These are phyloP conservation scores for Bombus terrestris DNA, from an alignment of 1,140 invertebrate genomes.

Conservation along the genomic window DNA sequence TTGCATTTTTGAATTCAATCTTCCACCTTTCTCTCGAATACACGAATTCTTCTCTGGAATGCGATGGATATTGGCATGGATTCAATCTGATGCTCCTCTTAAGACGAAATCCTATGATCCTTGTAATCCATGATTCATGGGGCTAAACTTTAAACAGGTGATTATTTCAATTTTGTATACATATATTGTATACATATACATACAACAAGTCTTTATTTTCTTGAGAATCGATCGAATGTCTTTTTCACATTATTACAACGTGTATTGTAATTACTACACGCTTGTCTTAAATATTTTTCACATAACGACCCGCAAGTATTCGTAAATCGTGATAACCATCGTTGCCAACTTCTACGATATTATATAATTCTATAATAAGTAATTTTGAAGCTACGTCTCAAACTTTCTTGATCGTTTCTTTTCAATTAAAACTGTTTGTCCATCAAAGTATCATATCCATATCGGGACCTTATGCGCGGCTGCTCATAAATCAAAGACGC, in stretches of 20 bases:
- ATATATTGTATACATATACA: too few relatives aligned
- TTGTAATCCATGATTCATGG: too few relatives aligned
- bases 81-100: not conserved
- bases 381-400: not conserved
- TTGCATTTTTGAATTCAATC: slow-evolving; percentile 62
- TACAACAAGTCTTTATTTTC: too few relatives aligned
- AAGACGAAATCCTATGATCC: too few relatives aligned
- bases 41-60: not conserved
- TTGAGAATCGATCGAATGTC: too few relatives aligned
- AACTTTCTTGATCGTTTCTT: not conserved
- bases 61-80: not conserved
- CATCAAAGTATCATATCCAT: slow-evolving; percentile 39
- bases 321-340: not conserved
- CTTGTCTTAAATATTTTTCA: not conserved
- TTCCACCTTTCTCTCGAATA: not conserved
- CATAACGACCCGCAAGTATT: not conserved
- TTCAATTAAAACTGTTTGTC: slow-evolving; percentile 47
- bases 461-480: slow-evolving; percentile 24
- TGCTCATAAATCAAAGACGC: slow-evolving; percentile 76
- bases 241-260: too few relatives aligned
- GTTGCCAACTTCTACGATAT: not conserved
- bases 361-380: not conserved
- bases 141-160: not conserved
- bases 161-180: not conserved
- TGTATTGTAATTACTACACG: not conserved